Base-by-base conservation (phyloP, 2,888 invertebrate species). In the Lochmaea capreae region DNA sequence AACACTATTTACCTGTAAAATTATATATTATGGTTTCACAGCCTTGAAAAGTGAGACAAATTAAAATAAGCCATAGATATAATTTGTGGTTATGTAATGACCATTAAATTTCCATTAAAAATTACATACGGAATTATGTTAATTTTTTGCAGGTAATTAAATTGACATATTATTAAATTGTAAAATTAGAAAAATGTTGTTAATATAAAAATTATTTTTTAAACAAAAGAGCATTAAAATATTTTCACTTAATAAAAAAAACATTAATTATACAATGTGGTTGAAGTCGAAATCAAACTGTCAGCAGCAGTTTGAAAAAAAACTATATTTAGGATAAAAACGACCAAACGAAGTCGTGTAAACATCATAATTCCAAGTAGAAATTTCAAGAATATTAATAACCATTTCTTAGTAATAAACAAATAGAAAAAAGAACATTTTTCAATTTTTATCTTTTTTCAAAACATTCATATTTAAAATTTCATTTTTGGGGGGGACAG, bases 41-140 rank as follows among this genome's bases (percentile, higher is more conserved):
- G 22, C 59, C 59, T 59, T 59, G 59, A 59, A 22, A 59, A 14
- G 4, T 59, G 59, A 59, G 59, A 26, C 33, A 39, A 61, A 61
- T 59, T 3, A 22, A 39, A 39, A 33, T 39, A n/a, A 14, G 14
- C 26, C 33, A 33, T 26, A 6, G 14, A 14, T 59, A 12, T n/a
- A 33, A 59, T 59, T 59, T 59, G 12, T 33, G 8, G 12, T 61
- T 39, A 61, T 39, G 33, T 61, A 61, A 61, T 33, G 11, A 8
- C 14, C 39, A 61, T n/a, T 33, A 39, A 16, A 49, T 49, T 54
- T 8, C 16, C 18, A 54, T 11, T 54, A 54, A 18, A 54, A 9
- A 18, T 54, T 54, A 54, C 10, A 16, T 18, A 16, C 10, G 4
- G 9, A 10, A 8, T 18, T 3, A 49, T n/a, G 5, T 49, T 1